Conservation (phyloP, 2,797 vertebrate genomes). For the Poecilia velifera region DNA sequence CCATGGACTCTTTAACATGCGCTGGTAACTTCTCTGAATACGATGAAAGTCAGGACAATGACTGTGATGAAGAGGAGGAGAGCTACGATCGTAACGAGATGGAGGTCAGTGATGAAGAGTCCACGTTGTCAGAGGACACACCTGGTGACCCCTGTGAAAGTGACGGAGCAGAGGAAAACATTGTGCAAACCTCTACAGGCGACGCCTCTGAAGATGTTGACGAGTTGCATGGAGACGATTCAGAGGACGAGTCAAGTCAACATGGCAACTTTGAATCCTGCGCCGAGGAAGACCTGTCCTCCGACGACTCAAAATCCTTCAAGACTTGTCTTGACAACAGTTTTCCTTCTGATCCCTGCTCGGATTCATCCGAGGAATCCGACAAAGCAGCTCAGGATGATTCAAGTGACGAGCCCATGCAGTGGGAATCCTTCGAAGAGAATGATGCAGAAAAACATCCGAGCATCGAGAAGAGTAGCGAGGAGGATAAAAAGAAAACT, state of each 20-base stretch:
- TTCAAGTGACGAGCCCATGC: conserved; percentile 58
- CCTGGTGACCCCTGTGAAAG: conserved; percentile 14
- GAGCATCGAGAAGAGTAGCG: neutral
- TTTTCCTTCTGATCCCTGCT: conserved; percentile 54
- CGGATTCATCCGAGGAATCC: conserved; percentile 64
- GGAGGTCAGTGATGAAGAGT: conserved; percentile 23
- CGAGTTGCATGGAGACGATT: conserved; percentile 14
- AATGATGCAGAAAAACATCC: conserved; percentile 51
- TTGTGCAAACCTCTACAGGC: neutral
- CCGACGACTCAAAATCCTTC: conserved; percentile 74
- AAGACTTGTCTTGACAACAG: conserved; percentile 67
- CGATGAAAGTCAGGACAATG: conserved; percentile 34
- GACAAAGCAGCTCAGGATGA: conserved; percentile 66
- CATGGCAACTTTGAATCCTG: conserved; percentile 31
- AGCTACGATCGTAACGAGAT: conserved; percentile 31
- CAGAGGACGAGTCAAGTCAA: conserved; percentile 36
- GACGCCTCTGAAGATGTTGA: conserved; percentile 3
- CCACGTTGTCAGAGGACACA: conserved; percentile 23
- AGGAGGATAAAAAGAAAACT: conserved; percentile 34
- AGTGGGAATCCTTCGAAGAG: conserved; percentile 77
- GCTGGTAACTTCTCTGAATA: conserved; percentile 43
- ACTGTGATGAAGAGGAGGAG: conserved; percentile 27
- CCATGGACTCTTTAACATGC: conserved; percentile 39
- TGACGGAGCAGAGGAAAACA: conserved; percentile 30
- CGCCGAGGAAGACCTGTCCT: conserved; percentile 66